phyloP scores from a whole-genome alignment of 2,113 vertebrate genomes.

The Crotalus tigris region DNA sequence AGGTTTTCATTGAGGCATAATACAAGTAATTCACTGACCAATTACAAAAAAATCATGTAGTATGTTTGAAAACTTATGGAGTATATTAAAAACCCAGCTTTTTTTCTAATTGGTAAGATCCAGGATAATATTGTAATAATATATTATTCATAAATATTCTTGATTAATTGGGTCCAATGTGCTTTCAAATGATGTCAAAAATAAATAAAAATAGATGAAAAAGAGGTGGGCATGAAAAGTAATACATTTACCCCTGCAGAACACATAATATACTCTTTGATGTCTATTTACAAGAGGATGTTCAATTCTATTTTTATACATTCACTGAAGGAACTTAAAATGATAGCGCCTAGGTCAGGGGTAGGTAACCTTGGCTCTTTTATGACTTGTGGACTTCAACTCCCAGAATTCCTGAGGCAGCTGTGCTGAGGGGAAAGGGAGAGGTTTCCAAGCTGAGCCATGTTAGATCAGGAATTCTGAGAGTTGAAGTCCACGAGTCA shows the following conservation, averaged over 20 bases:
- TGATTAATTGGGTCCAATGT: conserved; percentile 17
- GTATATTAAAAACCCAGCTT: not conserved
- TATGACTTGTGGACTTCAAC: no score
- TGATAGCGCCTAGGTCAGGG: not conserved
- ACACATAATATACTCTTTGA: not conserved
- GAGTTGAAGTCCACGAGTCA: no score
- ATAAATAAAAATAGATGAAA: conserved; percentile 29
- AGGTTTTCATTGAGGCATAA: not conserved
- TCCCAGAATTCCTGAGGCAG: no score
- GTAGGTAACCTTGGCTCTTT: no score
- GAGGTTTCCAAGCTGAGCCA: no score
- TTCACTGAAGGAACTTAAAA: not conserved
- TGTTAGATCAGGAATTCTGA: no score
- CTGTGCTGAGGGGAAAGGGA: no score
- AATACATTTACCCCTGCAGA: not conserved
- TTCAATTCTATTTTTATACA: not conserved
- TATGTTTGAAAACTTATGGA: not conserved
- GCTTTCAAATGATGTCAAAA: conserved; percentile 24
- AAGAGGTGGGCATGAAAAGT: conserved; percentile 12
- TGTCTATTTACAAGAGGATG: not conserved
- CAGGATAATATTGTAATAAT: not conserved
- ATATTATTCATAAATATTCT: conserved; percentile 1
- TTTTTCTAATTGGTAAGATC: not conserved
- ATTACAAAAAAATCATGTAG: conserved; percentile 40
- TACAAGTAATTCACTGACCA: conserved; percentile 22